phyloP scores from a whole-genome alignment of 1,140 invertebrate genomes.

The Caenorhabditis latens region DNA sequence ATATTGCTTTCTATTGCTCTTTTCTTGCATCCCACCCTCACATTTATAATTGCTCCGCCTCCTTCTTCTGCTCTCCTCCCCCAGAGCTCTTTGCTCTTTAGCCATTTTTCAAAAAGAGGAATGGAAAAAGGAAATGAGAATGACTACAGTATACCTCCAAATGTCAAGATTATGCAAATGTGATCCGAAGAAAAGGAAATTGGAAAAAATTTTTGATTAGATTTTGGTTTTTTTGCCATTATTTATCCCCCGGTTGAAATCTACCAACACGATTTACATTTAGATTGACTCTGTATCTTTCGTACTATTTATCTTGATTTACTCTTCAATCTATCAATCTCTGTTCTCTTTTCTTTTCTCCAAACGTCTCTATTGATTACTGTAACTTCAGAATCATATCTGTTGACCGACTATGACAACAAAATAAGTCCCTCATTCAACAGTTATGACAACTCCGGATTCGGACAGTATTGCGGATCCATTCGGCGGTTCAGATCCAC shows the following conservation, averaged over 20 bases:
- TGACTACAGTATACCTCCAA: not conserved
- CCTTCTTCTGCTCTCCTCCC: not conserved
- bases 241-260: not conserved
- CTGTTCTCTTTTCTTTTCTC: not conserved
- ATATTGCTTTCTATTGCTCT: conserved; percentile 45
- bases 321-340: not conserved
- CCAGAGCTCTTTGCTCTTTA: conserved; percentile 27
- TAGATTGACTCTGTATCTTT: not conserved
- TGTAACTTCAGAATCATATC: conserved; percentile 52
- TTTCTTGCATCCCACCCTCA: conserved; percentile 24
- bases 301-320: conserved; percentile 13
- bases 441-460: conserved; percentile 41
- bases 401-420: conserved; percentile 26
- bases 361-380: not conserved
- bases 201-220: not conserved
- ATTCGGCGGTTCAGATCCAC: conserved; percentile 57
- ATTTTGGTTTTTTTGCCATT: not conserved
- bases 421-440: not conserved
- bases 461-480: conserved; percentile 41
- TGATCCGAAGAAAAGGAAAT: not conserved
- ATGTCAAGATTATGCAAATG: conserved; percentile 4
- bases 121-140: not conserved
- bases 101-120: not conserved
- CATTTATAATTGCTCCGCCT: conserved; percentile 47
- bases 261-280: conserved; percentile 3